Conservation (phyloP, 2,888 invertebrate genomes). For the Andrena dorsata region DNA sequence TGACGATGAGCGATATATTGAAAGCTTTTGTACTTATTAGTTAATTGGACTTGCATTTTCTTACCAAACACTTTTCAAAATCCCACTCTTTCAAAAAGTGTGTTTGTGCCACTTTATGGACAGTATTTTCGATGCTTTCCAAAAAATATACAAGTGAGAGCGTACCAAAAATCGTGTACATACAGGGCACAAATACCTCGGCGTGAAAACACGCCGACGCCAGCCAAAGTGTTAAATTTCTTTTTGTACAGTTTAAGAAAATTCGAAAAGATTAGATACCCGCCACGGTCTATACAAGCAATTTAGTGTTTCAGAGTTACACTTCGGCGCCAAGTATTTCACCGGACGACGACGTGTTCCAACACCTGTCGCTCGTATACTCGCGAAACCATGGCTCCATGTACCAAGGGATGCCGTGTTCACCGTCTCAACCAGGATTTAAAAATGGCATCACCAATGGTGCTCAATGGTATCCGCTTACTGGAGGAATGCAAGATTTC, state of each 20-base stretch:
- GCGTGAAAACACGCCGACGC: neutral
- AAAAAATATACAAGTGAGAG: too few species aligned
- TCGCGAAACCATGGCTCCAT: slow-evolving; percentile 95
- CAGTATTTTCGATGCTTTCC: too few species aligned
- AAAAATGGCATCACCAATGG: slow-evolving; percentile 97
- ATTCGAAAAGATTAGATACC: neutral
- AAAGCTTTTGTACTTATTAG: slow-evolving; percentile 3
- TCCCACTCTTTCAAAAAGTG: too few species aligned
- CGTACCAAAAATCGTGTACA: too few species aligned
- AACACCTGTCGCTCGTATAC: slow-evolving; percentile 93
- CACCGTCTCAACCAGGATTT: slow-evolving; percentile 91
- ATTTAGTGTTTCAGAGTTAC: slow-evolving; percentile 94
- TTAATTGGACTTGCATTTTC: neutral
- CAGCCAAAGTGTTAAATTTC: too few species aligned
- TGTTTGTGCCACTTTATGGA: too few species aligned
- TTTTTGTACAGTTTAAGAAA: neutral
- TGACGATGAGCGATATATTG: neutral
- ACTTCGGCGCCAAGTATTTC: slow-evolving; percentile 93
- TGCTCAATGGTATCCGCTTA: slow-evolving; percentile 96
- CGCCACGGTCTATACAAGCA: slow-evolving; percentile 33
- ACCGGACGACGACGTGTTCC: slow-evolving; percentile 97
- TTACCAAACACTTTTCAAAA: slow-evolving; percentile 6
- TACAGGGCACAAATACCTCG: too few species aligned
- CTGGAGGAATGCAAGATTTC: slow-evolving; percentile 97
- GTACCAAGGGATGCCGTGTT: slow-evolving; percentile 94